Conservation (phyloP, 2,113 vertebrate species). For the Ranitomeya variabilis region DNA sequence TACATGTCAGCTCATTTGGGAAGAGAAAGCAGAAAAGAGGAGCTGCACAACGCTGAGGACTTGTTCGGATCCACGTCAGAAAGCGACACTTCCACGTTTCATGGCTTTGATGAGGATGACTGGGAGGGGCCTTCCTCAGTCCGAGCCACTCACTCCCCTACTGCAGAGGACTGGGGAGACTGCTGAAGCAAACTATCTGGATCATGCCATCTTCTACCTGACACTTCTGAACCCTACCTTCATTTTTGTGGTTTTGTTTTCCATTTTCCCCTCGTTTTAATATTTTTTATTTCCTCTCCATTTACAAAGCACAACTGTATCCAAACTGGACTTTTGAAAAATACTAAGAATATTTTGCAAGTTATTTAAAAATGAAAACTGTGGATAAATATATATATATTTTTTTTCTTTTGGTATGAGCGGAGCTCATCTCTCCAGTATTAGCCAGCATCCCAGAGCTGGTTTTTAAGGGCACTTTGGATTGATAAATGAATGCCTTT, state of each 20-base stretch:
- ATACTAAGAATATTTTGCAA: conserved; percentile 61
- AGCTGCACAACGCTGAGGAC: conserved; percentile 88
- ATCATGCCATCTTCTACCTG: conserved; percentile 63
- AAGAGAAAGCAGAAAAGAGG: conserved; percentile 88
- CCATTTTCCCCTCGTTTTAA: conserved; percentile 52
- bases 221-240: conserved; percentile 57
- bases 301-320: conserved; percentile 75
- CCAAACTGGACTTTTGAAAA: conserved; percentile 65
- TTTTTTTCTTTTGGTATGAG: conserved; percentile 61
- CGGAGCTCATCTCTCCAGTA: conserved; percentile 74
- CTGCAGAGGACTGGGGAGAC: conserved; percentile 85
- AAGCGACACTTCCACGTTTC: conserved; percentile 98
- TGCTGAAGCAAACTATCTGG: conserved; percentile 71
- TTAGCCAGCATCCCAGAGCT: conserved; percentile 67
- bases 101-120: conserved; percentile 97
- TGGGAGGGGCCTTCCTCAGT: conserved; percentile 88
- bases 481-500: conserved; percentile 8
- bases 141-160: conserved; percentile 80
- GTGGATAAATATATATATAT: conserved; percentile 30
- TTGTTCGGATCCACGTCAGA: conserved; percentile 97
- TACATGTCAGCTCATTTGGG: conserved; percentile 89
- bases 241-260: conserved; percentile 61
- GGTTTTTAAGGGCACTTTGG: conserved; percentile 24
- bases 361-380: conserved; percentile 62
- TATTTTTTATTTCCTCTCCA: conserved; percentile 61